Evolutionary conservation across 2,113 vertebrate species (phyloP), one percentile per base, ranked within the genome.

Genomic region (Lycaon pictus): DNA sequence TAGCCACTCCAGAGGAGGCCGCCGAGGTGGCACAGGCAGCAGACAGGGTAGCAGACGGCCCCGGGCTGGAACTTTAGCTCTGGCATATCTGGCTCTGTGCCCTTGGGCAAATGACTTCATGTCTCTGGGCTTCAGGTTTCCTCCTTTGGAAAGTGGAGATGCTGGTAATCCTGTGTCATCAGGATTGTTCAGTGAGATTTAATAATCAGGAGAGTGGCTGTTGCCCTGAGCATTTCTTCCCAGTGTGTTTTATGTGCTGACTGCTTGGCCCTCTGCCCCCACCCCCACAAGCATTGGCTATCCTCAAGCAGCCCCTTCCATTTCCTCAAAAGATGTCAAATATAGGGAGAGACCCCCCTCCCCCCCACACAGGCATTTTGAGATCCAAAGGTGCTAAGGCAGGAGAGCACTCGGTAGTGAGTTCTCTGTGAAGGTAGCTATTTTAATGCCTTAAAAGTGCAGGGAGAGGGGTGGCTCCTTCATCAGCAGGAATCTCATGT

Each of bases 361-460:
- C 10, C 17, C 10, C 7, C 11, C 55, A 11, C 7, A 9, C 60
- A 17, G 65, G 62, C 20, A 20, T 60, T 88, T 29, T 10, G n/a
- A 60, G 32, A n/a, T 55, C 69, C 9, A 1, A 1, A 29, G 35
- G 51, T 23, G 69, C 19, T 27, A 7, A 17, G 37, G 10, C 32
- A 22, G 58, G 15, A 27, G 23, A 3, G 22, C 2, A 1, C 7
- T 1, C 2, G 89, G 80, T 23, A 3, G 72, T 11, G 71, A 71
- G 71, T 5, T 2, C 58, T 17, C n/a, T 0, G 0, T n/a, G 35
- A 4, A 5, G 5, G 88, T 11, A 3, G 77, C 35, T 23, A 1
- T 62, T 7, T 17, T 16, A 9, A 3, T 2, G 29, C 51, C 0
- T 0, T 1, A 7, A 0, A 7, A 29, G 72, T 25, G 82, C 0